Evolutionary conservation across 2,797 vertebrate species (phyloP).

Genomic region (Otolemur crassicaudatus): DNA sequence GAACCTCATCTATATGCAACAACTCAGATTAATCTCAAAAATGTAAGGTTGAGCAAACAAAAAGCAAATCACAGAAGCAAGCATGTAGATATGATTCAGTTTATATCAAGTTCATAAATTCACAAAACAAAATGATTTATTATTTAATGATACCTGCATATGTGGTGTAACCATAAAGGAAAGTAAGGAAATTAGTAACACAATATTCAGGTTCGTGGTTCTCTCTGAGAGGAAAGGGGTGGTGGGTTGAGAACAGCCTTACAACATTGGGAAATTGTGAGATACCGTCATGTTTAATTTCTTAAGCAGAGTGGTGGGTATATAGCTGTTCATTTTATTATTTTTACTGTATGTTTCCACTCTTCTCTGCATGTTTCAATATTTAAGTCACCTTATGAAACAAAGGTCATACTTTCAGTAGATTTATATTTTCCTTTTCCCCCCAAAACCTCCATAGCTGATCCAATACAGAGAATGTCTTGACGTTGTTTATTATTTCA

Average conservation of each 20-base stretch:
- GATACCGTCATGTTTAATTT: not conserved
- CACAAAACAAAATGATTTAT: conserved; percentile 19
- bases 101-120: not conserved
- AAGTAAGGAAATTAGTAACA: conserved; percentile 32
- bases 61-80: not conserved
- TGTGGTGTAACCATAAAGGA: not conserved
- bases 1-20: not conserved
- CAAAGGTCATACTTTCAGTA: not conserved
- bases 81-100: not conserved
- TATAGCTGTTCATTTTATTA: conserved; percentile 1
- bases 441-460: not conserved
- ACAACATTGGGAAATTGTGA: not conserved
- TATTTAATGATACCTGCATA: not conserved
- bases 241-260: not conserved
- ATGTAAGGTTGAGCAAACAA: not conserved
- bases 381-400: not conserved
- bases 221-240: not conserved
- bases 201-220: not conserved
- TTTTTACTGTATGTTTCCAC: not conserved
- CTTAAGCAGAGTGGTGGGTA: not conserved
- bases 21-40: conserved; percentile 7
- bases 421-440: not conserved
- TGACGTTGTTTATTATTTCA: conserved; percentile 13
- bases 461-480: conserved; percentile 19
- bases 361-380: not conserved